Evolutionary conservation across 2,797 vertebrate genomes (phyloP).

Genomic region (Malacoctenus gilli): DNA sequence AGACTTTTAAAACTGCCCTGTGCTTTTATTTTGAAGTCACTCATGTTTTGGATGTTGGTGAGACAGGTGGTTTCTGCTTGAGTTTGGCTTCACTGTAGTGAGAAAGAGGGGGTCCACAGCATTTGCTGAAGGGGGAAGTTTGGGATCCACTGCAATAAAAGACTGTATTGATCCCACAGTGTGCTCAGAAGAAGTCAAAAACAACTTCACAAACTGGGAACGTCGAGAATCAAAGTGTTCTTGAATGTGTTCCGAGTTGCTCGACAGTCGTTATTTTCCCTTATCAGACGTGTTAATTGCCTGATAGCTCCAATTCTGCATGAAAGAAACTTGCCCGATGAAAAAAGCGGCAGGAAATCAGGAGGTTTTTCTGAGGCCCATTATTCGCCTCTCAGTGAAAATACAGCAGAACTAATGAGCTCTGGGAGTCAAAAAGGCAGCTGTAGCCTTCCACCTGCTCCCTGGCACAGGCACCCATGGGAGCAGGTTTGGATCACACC

Average conservation of each 20-base stretch:
- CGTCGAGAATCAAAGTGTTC: neutral
- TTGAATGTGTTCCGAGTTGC: neutral
- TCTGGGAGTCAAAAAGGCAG: conserved; percentile 48
- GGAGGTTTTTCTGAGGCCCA: conserved; percentile 48
- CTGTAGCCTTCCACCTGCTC: conserved; percentile 64
- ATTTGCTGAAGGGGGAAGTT: no score
- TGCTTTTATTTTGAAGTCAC: no score
- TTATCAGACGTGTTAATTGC: neutral
- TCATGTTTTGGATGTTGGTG: no score
- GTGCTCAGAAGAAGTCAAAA: no score
- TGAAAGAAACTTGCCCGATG: neutral
- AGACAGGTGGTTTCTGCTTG: no score
- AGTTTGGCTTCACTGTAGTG: no score
- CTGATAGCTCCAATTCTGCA: neutral
- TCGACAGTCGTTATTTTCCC: neutral
- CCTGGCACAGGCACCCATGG: conserved; percentile 48
- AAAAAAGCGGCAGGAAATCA: conserved; percentile 63
- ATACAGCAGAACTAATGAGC: conserved; percentile 47
- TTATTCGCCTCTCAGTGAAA: conserved; percentile 18
- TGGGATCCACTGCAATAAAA: no score
- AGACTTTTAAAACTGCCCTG: no score
- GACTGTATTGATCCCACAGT: no score
- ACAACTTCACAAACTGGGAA: no score
- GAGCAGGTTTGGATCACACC: conserved; percentile 53
- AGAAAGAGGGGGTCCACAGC: no score